Percentiles rank a stretch among this genome's conserved stretches.
These are phyloP conservation scores for Conus betulinus DNA, from an alignment of 1,140 invertebrate genomes.

Conservation along the genomic window DNA sequence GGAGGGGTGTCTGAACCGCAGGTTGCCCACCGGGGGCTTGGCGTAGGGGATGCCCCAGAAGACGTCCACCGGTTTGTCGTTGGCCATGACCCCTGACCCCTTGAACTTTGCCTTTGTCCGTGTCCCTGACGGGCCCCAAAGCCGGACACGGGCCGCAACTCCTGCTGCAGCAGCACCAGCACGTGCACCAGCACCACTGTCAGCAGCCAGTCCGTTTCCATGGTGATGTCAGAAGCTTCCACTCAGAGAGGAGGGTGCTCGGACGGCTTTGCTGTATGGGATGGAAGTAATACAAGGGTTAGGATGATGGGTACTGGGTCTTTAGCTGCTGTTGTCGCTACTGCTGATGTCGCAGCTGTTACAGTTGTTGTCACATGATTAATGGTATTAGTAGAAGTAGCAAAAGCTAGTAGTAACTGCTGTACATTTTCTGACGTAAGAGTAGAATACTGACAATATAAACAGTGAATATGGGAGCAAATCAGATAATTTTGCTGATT, in stretches of 20 bases:
- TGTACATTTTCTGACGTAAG: too few relatives aligned
- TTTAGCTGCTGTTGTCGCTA: too few relatives aligned
- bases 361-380: too few relatives aligned
- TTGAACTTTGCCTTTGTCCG: constrained; percentile 63
- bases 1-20: constrained; percentile 92
- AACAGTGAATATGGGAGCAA: too few relatives aligned
- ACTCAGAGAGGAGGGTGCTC: too few relatives aligned
- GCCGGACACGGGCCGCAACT: not conserved
- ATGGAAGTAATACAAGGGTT: not conserved
- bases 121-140: constrained; percentile 49
- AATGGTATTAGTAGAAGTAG: too few relatives aligned
- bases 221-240: not conserved
- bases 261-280: not conserved
- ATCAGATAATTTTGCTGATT: too few relatives aligned
- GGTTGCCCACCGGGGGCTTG: constrained; percentile 91
- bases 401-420: too few relatives aligned
- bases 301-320: not conserved
- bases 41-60: constrained; percentile 96
- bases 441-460: too few relatives aligned
- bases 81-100: constrained; percentile 52
- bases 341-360: too few relatives aligned
- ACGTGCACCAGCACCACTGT: not conserved
- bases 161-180: not conserved
- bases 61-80: constrained; percentile 88
- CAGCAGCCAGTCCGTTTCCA: not conserved